phyloP scores from a whole-genome alignment of 2,797 vertebrate genomes.

The Hydrolagus colliei region DNA sequence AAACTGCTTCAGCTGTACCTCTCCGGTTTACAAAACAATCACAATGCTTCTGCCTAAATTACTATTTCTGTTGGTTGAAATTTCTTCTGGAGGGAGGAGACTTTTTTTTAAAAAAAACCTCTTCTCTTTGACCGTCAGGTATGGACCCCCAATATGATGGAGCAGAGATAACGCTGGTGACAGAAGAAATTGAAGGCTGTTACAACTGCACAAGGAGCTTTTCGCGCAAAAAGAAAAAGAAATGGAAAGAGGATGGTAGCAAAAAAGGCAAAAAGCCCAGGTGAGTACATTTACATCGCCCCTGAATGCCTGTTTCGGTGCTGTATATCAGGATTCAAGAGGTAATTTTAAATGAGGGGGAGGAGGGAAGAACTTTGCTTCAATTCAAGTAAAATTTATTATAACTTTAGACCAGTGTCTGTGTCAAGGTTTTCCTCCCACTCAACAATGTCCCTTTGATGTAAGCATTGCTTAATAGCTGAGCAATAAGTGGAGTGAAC shows the following conservation, averaged over 20 bases:
- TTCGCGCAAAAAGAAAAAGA: conserved; percentile 81
- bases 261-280: conserved; percentile 84
- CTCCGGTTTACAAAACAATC: conserved; percentile 12
- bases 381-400: neutral
- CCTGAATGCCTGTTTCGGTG: neutral
- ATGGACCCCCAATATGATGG: conserved; percentile 76
- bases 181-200: conserved; percentile 78
- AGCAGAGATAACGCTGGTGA: conserved; percentile 69
- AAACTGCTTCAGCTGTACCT: conserved; percentile 1
- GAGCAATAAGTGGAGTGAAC: too few species aligned
- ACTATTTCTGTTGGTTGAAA: neutral
- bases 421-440: neutral
- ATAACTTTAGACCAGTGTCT: neutral
- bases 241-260: conserved; percentile 63
- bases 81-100: neutral
- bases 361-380: neutral
- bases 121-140: conserved; percentile 40
- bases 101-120: conserved; percentile 24
- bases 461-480: too few species aligned
- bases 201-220: conserved; percentile 64
- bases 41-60: conserved; percentile 39
- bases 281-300: conserved; percentile 46
- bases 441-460: neutral
- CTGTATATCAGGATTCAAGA: neutral
- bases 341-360: neutral